These are phyloP conservation scores for Phataginus tricuspis DNA, from an alignment of 2,797 vertebrate genomes.

Conservation along the genomic window DNA sequence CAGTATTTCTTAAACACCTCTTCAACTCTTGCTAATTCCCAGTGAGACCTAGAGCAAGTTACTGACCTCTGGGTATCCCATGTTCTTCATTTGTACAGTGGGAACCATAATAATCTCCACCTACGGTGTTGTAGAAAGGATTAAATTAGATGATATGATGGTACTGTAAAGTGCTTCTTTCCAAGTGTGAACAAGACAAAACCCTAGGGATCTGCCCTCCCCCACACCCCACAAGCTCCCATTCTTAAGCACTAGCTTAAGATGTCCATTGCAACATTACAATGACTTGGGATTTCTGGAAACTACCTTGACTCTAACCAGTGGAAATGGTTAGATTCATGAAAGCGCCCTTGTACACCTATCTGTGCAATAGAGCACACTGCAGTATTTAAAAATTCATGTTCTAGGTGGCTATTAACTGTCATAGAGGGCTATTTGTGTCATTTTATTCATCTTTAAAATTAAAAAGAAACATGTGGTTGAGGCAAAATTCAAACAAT, in stretches of 20 bases:
- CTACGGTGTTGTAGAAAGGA: rapidly evolving
- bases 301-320: background rate
- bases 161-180: background rate
- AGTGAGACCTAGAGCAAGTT: background rate
- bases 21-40: background rate
- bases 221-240: background rate
- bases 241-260: rapidly evolving
- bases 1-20: background rate
- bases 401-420: background rate
- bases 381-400: background rate
- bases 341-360: no score
- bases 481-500: background rate
- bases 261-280: rapidly evolving
- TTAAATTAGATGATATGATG: background rate
- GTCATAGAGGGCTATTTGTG: background rate
- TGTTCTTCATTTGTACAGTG: background rate
- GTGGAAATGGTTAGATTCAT: rapidly evolving
- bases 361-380: rapidly evolving
- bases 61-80: background rate
- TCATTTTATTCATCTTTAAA: background rate
- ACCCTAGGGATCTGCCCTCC: no score
- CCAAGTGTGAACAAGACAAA: background rate
- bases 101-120: background rate
- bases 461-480: background rate
- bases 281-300: background rate